Evolutionary conservation across 1,140 invertebrate genomes (phyloP).

Genomic region (Drosophila insularis): DNA sequence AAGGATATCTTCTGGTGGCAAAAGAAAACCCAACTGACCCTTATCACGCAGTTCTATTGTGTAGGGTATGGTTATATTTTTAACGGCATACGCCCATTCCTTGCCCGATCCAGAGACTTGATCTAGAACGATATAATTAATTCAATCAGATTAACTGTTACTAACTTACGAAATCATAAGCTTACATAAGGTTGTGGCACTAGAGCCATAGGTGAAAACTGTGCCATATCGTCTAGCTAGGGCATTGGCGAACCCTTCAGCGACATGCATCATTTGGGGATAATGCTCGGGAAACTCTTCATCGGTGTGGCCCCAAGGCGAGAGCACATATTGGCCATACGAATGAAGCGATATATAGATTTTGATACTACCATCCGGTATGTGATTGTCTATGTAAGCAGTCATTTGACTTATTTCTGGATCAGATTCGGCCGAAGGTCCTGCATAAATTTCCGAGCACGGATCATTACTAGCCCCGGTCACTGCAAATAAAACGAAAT

Average conservation of each 20-base stretch:
- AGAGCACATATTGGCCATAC: constrained; percentile 83
- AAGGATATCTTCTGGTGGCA: constrained; percentile 89
- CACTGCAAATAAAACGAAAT: constrained; percentile 23
- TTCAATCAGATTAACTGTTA: no score
- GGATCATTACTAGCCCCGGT: constrained; percentile 84
- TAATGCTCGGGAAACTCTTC: constrained; percentile 83
- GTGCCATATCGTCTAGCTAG: constrained; percentile 81
- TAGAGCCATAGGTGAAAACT: constrained; percentile 83
- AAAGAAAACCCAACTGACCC: constrained; percentile 88
- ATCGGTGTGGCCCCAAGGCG: constrained; percentile 82
- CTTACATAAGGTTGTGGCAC: constrained; percentile 84
- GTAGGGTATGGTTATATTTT: constrained; percentile 87
- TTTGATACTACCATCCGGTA: constrained; percentile 74
- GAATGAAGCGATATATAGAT: constrained; percentile 84
- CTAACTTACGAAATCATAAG: neutral
- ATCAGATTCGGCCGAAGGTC: constrained; percentile 85
- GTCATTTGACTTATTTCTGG: constrained; percentile 84
- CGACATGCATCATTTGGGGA: constrained; percentile 83
- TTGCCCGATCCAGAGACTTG: constrained; percentile 84
- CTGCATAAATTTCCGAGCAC: constrained; percentile 85
- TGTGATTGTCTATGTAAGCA: constrained; percentile 73
- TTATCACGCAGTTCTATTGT: constrained; percentile 87
- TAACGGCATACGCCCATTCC: constrained; percentile 89
- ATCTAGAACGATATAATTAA: constrained; percentile 63
- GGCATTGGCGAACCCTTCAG: constrained; percentile 82